Evolutionary conservation across 2,888 invertebrate species (phyloP).

Genomic region (Drosophila vallismaia): DNA sequence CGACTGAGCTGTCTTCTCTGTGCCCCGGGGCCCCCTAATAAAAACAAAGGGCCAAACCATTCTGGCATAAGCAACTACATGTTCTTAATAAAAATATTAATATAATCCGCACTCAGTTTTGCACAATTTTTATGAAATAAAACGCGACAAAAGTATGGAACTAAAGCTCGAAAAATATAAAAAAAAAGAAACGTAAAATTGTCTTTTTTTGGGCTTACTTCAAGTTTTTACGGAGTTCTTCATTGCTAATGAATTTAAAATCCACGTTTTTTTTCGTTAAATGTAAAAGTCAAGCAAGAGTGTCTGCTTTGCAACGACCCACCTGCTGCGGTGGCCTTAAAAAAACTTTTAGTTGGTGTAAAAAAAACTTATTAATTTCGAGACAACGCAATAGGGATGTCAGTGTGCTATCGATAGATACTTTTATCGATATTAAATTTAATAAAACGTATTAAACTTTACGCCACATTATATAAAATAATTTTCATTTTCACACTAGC

Average conservation of each 20-base stretch:
- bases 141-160: neutral
- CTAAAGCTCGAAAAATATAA: neutral
- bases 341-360: slow-evolving; percentile 11
- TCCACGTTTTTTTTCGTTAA: neutral
- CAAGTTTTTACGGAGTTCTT: slow-evolving; percentile 10
- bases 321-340: slow-evolving; percentile 14
- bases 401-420: slow-evolving; percentile 14
- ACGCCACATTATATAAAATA: neutral
- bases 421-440: slow-evolving; percentile 11
- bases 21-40: slow-evolving; percentile 1
- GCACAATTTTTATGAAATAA: neutral
- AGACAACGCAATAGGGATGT: slow-evolving; percentile 30
- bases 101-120: neutral
- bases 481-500: neutral
- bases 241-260: neutral
- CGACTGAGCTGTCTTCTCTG: slow-evolving; percentile 4
- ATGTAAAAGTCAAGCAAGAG: neutral
- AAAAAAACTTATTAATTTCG: slow-evolving; percentile 25
- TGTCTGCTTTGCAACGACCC: neutral
- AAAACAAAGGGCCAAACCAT: neutral
- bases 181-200: neutral
- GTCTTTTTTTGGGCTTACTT: slow-evolving; percentile 14
- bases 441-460: too few relatives aligned
- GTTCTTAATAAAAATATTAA: neutral
- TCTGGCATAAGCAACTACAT: neutral